These are phyloP conservation scores for Drosophila macrospina DNA, from an alignment of 2,888 invertebrate species.

Conservation along the genomic window DNA sequence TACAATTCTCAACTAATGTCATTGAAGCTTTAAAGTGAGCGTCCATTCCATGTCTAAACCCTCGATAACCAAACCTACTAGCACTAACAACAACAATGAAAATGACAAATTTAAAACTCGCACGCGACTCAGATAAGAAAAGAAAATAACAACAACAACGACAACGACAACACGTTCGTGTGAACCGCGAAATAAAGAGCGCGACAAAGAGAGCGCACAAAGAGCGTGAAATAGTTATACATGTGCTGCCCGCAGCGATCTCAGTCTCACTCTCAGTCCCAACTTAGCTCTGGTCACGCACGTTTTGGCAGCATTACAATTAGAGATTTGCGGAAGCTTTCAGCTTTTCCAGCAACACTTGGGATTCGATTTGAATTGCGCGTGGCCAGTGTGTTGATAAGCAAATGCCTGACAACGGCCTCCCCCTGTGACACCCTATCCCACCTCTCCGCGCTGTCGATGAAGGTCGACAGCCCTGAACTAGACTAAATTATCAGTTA, in stretches of 20 bases:
- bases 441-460: neutral
- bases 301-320: conserved; percentile 29
- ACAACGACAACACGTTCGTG: conserved; percentile 8
- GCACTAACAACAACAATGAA: neutral
- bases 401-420: neutral
- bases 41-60: conserved; percentile 5
- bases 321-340: conserved; percentile 43
- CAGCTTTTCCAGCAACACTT: conserved; percentile 26
- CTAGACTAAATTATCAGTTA: conserved; percentile 20
- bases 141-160: neutral
- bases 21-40: neutral
- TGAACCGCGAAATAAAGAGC: conserved; percentile 2
- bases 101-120: conserved; percentile 28
- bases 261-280: neutral
- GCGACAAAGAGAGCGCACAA: too few species aligned
- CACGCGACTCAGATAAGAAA: conserved; percentile 57
- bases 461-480: conserved; percentile 45
- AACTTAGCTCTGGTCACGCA: conserved; percentile 19
- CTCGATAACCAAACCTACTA: conserved; percentile 1
- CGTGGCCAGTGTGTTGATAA: conserved; percentile 47
- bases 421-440: too few species aligned
- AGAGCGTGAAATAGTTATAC: conserved; percentile 10
- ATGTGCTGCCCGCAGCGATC: conserved; percentile 12
- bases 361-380: conserved; percentile 25
- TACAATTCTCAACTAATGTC: neutral